Evolutionary conservation across 2,113 vertebrate genomes (phyloP), one percentile per base, ranked within the genome.

Genomic region (Spilogale gracilis): DNA sequence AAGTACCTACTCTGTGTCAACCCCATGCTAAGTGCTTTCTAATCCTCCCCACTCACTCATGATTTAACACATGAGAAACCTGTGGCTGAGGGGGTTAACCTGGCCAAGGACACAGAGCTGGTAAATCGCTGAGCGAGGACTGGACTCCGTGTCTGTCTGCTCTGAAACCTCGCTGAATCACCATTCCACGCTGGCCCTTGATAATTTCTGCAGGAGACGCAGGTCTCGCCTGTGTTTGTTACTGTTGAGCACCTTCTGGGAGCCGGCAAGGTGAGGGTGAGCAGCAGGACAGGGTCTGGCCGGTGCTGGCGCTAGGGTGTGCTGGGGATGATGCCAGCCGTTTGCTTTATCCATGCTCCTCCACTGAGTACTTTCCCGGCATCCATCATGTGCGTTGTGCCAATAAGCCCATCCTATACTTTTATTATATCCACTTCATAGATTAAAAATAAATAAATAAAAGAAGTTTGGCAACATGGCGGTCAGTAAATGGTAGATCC

Each of bases 231-330:
- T 85, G 6, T 13, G 17, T 50, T n/a, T 8, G 50, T 25, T 85
- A 43, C 60, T 85, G 12, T 14, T 2, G 38, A 14, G 18, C 30
- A 4, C 67, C 56, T 73, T 48, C 63, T n/a, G 7, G 52, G 88
- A 93, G 63, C 82, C 11, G 0, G 9, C 10, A 71, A 69, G 21
- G n/a, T 38, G 21, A 3, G 10, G 18, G 58, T 56, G 25, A 30
- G 18, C 18, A 6, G 48, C 23, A 38, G 48, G 27, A 7, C 13
- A 50, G 4, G 25, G 18, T 16, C 1, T 2, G 58, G 11, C 73
- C 12, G 10, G 21, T 45, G 14, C 32, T 11, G 18, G 18, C 16
- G 0, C 3, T 9, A 10, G 10, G 11, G 7, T 21, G 0, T 27
- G 27, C 20, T 4, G 1, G 61, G 16, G 17, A n/a, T 23, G 45